Evolutionary conservation across 2,888 invertebrate species (phyloP), one percentile per base, ranked within the genome.

Genomic region (Andrena hattorfiana): DNA sequence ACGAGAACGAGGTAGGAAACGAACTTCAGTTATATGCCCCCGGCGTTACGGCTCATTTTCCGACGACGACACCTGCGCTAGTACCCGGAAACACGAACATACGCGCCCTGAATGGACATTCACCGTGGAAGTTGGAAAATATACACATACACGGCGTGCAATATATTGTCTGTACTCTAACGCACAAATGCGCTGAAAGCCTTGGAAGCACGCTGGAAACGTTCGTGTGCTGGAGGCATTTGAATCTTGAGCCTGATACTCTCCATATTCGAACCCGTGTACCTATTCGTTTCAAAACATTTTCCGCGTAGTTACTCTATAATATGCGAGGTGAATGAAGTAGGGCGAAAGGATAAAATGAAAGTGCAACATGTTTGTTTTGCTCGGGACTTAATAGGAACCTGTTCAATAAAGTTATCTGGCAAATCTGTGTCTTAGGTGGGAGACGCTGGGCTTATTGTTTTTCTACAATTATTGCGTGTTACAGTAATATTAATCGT

Each of bases 31-130:
- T 83, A 23, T 10, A 83, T 76, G 66, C 68, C 54, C 26, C 23
- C 20, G 59, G 62, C 51, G 66, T 64, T 70, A 74, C 67, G 77
- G 62, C 28, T 62, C 62, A 62, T 35, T 62, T 62, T 62, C 20
- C 20, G 32, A 62, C 62, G 62, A 77, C 81, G 71, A 75, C 83
- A 77, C 70, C 68, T 59, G 81, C 63, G 71, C 63, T 42, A 13
- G 23, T 42, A 42, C 62, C 32, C 32, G 62, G 32, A 62, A 20
- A 62, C 62, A 32, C 20, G 62, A 69, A 70, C 59, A 70, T 32
- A 62, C 62, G 32, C 62, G 35, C 42, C 6, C 42, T 35, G 42
- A 35, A 23, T 63, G 42, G 63, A 42, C 20, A 63, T 32, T 63
- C 35, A 62, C 32, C 63, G 42, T 42, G 63, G 63, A 63, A 42